These are phyloP conservation scores for Ranitomeya imitator DNA, from an alignment of 2,113 vertebrate species.

Conservation along the genomic window DNA sequence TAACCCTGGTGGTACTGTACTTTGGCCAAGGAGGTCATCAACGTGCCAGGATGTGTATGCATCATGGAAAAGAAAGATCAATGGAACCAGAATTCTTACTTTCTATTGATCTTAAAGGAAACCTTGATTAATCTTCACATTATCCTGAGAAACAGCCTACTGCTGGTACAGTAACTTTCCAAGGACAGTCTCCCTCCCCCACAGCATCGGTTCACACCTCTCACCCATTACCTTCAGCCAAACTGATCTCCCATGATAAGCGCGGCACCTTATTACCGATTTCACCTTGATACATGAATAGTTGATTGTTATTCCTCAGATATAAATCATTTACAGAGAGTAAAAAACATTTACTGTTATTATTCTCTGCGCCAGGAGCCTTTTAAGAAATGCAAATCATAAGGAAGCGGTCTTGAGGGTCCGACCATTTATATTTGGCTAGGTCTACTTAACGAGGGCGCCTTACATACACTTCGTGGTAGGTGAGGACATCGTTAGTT, in stretches of 20 bases:
- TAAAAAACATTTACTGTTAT: background rate
- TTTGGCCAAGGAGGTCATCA: background rate
- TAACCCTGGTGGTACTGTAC: too few relatives aligned
- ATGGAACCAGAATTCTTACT: background rate
- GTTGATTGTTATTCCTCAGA: background rate
- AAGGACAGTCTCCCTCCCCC: slow-evolving; percentile 19
- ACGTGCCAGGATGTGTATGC: too few relatives aligned
- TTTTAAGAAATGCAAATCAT: background rate
- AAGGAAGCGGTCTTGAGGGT: too few relatives aligned
- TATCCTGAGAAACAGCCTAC: background rate
- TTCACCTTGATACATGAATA: too few relatives aligned
- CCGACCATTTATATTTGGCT: too few relatives aligned
- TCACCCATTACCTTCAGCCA: background rate
- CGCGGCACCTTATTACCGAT: background rate
- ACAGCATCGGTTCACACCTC: slow-evolving; percentile 23
- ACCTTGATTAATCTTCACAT: background rate
- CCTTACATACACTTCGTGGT: too few relatives aligned
- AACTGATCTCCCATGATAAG: background rate
- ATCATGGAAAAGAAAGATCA: background rate
- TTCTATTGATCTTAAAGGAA: background rate
- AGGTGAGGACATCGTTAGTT: background rate
- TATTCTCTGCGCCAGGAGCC: background rate
- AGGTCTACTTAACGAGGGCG: too few relatives aligned
- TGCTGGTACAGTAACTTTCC: slow-evolving; percentile 7
- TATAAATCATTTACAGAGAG: background rate